Base-by-base conservation (phyloP, 2,113 vertebrate genomes). In the Natator depressus region DNA sequence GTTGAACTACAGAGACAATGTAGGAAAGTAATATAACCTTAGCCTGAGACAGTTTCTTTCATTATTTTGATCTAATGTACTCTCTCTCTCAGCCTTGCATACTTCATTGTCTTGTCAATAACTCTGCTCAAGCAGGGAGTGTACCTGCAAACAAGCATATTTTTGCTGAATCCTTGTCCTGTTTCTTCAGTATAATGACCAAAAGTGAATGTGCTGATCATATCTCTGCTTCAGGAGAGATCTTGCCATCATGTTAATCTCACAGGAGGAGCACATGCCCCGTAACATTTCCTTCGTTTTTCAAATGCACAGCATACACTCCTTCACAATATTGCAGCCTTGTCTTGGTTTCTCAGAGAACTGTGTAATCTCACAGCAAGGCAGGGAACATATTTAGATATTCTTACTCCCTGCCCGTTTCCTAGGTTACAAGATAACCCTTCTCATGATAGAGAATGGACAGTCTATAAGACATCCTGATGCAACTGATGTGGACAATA, bases 91-190 rank as follows among this genome's bases (percentile, higher is more conserved):
- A 85, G 53, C 42, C n/a, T 54, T 89, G 76, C n/a, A 62, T 62
- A 69, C 29, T 51, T 91, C 51, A 72, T 55, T 42, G 31, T 78
- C 35, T 91, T 92, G 81, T 17, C 94, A 93, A 83, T 82, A 95
- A 65, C 85, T n/a, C 11, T 80, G 87, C 86, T 87, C 88, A 20
- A 81, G 25, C 27, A 59, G 57, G 57, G 57, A 31, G 12, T 92
- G 91, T 95, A 54, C 92, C 87, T 87, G 90, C 81, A 93, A 88
- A 94, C 50, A 19, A 95, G 22, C 55, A 85, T 47, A 72, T 86
- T 91, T 92, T 84, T 83, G 85, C 65, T 87, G 85, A 86, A 93
- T 47, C 12, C 29, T 7, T n/a, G 54, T 84, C 59, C 51, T 89
- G 69, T 65, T 27, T n/a, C n/a, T 85, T 84, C 53, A 25, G 49